Evolutionary conservation across 2,888 invertebrate genomes (phyloP).

Genomic region (Cataglyphis altisquamis): DNA sequence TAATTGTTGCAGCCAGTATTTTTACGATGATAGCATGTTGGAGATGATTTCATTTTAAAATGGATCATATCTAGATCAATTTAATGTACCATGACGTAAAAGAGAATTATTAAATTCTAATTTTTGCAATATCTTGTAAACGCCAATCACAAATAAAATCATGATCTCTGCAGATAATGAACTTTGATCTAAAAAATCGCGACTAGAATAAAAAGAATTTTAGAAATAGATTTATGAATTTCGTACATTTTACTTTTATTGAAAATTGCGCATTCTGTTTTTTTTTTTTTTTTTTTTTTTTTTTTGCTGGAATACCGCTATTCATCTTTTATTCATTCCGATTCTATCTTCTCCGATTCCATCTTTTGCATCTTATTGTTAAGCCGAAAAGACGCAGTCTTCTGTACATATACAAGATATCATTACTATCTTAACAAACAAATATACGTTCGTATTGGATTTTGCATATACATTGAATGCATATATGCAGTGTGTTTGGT

Average conservation of each 20-base stretch:
- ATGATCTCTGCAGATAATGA: constrained; percentile 1
- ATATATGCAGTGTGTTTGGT: too few species aligned
- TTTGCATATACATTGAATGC: too few species aligned
- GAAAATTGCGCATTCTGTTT: background rate
- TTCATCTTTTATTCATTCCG: background rate
- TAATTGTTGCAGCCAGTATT: constrained; percentile 32
- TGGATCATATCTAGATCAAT: constrained; percentile 20
- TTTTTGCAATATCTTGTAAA: constrained; percentile 2
- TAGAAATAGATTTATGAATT: background rate
- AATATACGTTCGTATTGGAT: too few species aligned
- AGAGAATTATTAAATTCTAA: constrained; percentile 32
- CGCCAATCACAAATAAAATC: background rate
- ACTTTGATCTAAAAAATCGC: background rate
- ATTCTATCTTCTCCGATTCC: background rate
- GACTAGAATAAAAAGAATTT: background rate
- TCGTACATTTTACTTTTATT: constrained; percentile 13
- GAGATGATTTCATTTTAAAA: constrained; percentile 40
- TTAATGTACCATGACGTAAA: background rate
- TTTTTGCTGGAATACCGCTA: background rate
- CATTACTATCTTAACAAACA: too few species aligned
- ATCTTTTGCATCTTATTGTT: background rate
- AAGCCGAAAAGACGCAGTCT: too few species aligned
- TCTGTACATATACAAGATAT: too few species aligned
- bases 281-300: too few species aligned
- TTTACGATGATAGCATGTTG: constrained; percentile 4